Evolutionary conservation across 2,888 invertebrate species (phyloP), one percentile per base, ranked within the genome.

Genomic region (Lysandra coridon): DNA sequence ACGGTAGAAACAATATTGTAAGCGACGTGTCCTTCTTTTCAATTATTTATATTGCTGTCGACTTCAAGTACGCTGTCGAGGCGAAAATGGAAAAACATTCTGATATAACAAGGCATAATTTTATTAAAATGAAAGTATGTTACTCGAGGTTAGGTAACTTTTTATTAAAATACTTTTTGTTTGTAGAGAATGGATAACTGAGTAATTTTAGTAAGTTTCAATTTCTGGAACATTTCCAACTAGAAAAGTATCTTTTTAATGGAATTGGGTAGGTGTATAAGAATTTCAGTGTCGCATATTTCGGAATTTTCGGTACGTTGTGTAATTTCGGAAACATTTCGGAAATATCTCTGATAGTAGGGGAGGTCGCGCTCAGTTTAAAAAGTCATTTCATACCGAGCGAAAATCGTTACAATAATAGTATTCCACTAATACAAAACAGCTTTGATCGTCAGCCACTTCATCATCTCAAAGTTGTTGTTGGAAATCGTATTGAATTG

Each of bases 1-100:
- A 10, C 10, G 49, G 49, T 49, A 49, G 83, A 37, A 17, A 53
- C 49, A 60, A 37, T 79, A 79, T 79, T 79, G 62, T 37, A 78
- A 69, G 44, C 44, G 64, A 78, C 49, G 76, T 57, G 76, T 76
- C 76, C 76, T 76, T 76, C 53, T 69, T 69, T 69, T 57, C 76
- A 76, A 76, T 76, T 76, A 76, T 76, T 53, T 33, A 76, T 53
- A 53, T 57, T 53, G 49, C 57, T 57, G 57, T 57, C 76, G 30
- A 33, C 53, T 33, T 6, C 76, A 53, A 53, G 53, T 76, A 33
- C 53, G 76, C 53, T 53, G 30, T 53, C 53, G 53, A 6, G 75
- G 23, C 30, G 75, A 23, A 75, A 75, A 49, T 33, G 33, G 69
- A 69, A 37, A 69, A 69, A 69, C 33, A 37, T 14, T 33, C 14